Conservation (phyloP, 2,888 invertebrate genomes). For the Trichopria drosophilae region DNA sequence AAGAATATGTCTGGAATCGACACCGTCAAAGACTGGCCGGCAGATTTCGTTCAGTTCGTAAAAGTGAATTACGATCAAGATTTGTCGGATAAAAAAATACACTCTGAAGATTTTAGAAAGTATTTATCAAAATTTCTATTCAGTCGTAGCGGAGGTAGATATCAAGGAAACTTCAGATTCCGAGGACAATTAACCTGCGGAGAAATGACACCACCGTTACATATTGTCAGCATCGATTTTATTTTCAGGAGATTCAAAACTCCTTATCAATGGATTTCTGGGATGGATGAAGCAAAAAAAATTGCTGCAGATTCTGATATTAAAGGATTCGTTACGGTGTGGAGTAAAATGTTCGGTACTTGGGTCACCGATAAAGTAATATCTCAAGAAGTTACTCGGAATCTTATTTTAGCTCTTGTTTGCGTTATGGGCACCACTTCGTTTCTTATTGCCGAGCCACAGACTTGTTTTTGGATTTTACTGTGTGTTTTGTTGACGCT, state of each 20-base stretch:
- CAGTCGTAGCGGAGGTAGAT: conserved; percentile 70
- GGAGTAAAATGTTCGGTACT: conserved; percentile 73
- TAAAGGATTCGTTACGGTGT: conserved; percentile 68
- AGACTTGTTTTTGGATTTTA: conserved; percentile 79
- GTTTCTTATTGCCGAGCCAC: conserved; percentile 73
- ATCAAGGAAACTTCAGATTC: conserved; percentile 71
- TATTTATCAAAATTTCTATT: conserved; percentile 73
- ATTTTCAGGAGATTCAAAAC: conserved; percentile 65
- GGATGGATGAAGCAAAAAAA: conserved; percentile 69
- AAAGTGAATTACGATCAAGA: conserved; percentile 64
- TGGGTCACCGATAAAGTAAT: conserved; percentile 82
- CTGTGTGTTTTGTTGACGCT: conserved; percentile 74
- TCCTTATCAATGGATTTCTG: conserved; percentile 71
- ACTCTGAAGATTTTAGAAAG: conserved; percentile 64
- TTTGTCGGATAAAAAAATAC: conserved; percentile 56
- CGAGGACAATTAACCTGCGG: conserved; percentile 65
- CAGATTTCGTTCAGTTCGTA: conserved; percentile 68
- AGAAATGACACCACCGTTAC: conserved; percentile 62
- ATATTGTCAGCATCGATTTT: conserved; percentile 67
- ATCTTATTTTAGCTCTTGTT: conserved; percentile 72
- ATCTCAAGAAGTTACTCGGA: conserved; percentile 73
- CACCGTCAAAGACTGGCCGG: conserved; percentile 67
- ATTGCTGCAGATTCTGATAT: conserved; percentile 65
- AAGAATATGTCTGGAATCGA: conserved; percentile 62
- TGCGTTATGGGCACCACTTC: conserved; percentile 81